phyloP scores from a whole-genome alignment of 2,888 invertebrate genomes.

The Polia nebulosa region DNA sequence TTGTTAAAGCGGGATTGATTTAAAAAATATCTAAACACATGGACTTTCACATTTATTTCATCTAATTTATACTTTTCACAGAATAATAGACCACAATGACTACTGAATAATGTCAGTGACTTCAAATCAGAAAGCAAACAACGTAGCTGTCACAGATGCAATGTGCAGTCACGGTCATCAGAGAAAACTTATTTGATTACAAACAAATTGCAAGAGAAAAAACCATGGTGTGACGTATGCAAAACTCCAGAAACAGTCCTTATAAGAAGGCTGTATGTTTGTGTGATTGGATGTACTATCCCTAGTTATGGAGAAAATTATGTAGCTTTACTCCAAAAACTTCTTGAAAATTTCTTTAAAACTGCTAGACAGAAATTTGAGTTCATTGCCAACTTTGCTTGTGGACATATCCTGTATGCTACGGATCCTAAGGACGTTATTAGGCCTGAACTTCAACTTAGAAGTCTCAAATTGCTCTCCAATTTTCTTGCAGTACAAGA shows the following conservation, averaged over 20 bases:
- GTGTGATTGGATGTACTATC: conserved; percentile 86
- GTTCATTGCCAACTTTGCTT: conserved; percentile 91
- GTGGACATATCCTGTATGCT: conserved; percentile 86
- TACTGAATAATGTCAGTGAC: too few relatives aligned
- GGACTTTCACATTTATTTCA: too few relatives aligned
- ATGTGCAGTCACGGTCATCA: too few relatives aligned
- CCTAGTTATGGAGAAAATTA: conserved; percentile 81
- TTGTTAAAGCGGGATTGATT: too few relatives aligned
- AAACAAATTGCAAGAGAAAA: too few relatives aligned
- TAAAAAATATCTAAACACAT: too few relatives aligned
- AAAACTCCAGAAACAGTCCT: conserved; percentile 81
- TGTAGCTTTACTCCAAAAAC: conserved; percentile 81
- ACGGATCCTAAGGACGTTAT: conserved; percentile 84
- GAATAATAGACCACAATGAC: too few relatives aligned
- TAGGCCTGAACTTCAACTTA: conserved; percentile 88
- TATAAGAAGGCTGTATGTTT: conserved; percentile 84
- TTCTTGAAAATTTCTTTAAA: conserved; percentile 86
- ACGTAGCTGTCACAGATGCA: too few relatives aligned
- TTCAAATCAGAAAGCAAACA: too few relatives aligned
- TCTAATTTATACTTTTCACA: too few relatives aligned
- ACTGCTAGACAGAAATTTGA: conserved; percentile 87
- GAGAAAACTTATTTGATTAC: too few relatives aligned
- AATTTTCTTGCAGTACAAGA: conserved; percentile 78
- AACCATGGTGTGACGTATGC: conserved; percentile 86
- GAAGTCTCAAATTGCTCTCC: conserved; percentile 85